These are phyloP conservation scores for Mechanitis mazaeus DNA, from an alignment of 2,888 invertebrate species.

Conservation along the genomic window DNA sequence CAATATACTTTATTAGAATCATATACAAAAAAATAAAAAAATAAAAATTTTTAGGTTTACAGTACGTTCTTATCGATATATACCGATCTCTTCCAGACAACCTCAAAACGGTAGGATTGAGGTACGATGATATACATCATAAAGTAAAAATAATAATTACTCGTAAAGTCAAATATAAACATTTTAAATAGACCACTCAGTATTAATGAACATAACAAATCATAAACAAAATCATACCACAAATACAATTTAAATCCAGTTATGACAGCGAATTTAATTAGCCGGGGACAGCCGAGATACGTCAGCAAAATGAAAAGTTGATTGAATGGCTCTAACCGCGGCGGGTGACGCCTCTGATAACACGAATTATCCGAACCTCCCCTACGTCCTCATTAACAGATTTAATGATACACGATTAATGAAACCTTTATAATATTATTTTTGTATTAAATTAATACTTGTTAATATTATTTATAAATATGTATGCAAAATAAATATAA, in stretches of 20 bases:
- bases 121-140: too few relatives aligned
- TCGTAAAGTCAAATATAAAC: too few relatives aligned
- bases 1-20: too few relatives aligned
- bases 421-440: background rate
- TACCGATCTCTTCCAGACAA: too few relatives aligned
- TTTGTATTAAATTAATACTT: background rate
- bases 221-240: constrained; percentile 4
- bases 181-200: background rate
- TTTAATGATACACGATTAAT: background rate
- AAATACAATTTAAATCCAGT: constrained; percentile 13
- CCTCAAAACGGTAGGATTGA: too few relatives aligned
- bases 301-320: constrained; percentile 54
- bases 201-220: constrained; percentile 4
- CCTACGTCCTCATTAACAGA: constrained; percentile 27
- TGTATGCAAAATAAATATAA: too few relatives aligned
- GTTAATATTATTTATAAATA: background rate
- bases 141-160: too few relatives aligned
- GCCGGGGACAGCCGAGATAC: constrained; percentile 29
- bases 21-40: background rate
- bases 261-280: constrained; percentile 39
- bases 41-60: background rate
- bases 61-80: too few relatives aligned
- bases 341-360: constrained; percentile 5
- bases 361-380: constrained; percentile 25
- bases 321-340: constrained; percentile 60